Evolutionary conservation across 2,888 invertebrate species (phyloP).

Genomic region (Polyploca ridens): DNA sequence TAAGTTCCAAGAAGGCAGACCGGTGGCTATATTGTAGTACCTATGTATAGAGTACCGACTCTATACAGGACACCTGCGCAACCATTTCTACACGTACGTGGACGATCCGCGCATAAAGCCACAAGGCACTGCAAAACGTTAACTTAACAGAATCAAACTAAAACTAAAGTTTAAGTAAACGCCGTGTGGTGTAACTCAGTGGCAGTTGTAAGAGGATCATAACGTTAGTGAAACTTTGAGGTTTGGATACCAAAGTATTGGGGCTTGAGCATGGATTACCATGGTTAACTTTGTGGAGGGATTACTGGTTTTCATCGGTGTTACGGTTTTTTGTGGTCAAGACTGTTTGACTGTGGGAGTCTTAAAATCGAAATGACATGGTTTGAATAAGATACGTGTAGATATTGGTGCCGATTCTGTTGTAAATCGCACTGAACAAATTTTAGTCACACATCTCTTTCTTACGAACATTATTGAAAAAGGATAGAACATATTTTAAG

Average conservation of each 20-base stretch:
- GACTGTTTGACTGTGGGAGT: neutral
- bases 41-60: too few relatives aligned
- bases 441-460: too few relatives aligned
- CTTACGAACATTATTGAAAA: too few relatives aligned
- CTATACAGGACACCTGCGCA: neutral
- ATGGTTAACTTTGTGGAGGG: neutral
- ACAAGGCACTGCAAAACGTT: slow-evolving; percentile 25
- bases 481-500: too few relatives aligned
- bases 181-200: slow-evolving; percentile 28
- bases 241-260: slow-evolving; percentile 21
- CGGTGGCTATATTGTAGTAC: neutral
- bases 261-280: neutral
- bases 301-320: slow-evolving; percentile 2
- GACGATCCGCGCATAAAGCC: slow-evolving; percentile 19
- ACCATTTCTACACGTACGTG: neutral
- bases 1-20: neutral
- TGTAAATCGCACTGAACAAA: too few relatives aligned
- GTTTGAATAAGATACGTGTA: too few relatives aligned
- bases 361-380: neutral
- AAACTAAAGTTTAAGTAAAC: slow-evolving; percentile 43
- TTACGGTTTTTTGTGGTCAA: neutral
- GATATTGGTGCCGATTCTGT: too few relatives aligned
- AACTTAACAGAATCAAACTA: slow-evolving; percentile 39
- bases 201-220: slow-evolving; percentile 41
- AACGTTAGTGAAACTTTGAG: slow-evolving; percentile 34